Evolutionary conservation across 2,113 vertebrate species (phyloP).

Genomic region (Oncorhynchus clarkii): DNA sequence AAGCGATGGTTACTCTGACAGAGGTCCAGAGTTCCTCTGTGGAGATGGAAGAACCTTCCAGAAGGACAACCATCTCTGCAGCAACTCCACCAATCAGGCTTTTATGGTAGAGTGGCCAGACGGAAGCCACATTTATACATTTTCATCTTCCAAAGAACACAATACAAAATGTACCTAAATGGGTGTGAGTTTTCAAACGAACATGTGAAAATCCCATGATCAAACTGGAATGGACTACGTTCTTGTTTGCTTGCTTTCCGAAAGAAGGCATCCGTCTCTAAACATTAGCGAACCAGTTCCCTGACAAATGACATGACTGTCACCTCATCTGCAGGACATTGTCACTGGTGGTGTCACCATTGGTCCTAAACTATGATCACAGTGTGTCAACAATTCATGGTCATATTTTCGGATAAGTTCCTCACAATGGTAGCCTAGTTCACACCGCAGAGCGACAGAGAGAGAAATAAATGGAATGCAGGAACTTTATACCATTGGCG

Average conservation of each 20-base stretch:
- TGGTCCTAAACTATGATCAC: no score
- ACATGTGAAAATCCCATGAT: background rate
- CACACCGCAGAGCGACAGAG: background rate
- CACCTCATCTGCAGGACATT: background rate
- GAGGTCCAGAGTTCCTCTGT: no score
- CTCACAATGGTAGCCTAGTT: no score
- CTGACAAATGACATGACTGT: constrained; percentile 10
- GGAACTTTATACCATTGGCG: no score
- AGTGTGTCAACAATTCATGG: no score
- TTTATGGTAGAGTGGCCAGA: no score
- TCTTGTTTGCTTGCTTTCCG: constrained; percentile 69
- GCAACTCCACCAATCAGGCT: no score
- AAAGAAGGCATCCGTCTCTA: constrained; percentile 4
- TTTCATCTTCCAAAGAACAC: background rate
- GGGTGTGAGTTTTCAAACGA: constrained; percentile 32
- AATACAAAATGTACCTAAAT: background rate
- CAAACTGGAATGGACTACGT: constrained; percentile 57
- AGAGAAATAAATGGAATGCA: background rate
- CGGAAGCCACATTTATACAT: background rate
- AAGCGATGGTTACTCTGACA: no score
- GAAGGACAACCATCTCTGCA: no score
- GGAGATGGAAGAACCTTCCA: no score
- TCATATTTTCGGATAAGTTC: no score
- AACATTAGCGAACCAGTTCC: background rate
- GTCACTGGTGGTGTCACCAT: background rate